Conservation (phyloP, 2,113 vertebrate species). For the Chaenogobius annularis region DNA sequence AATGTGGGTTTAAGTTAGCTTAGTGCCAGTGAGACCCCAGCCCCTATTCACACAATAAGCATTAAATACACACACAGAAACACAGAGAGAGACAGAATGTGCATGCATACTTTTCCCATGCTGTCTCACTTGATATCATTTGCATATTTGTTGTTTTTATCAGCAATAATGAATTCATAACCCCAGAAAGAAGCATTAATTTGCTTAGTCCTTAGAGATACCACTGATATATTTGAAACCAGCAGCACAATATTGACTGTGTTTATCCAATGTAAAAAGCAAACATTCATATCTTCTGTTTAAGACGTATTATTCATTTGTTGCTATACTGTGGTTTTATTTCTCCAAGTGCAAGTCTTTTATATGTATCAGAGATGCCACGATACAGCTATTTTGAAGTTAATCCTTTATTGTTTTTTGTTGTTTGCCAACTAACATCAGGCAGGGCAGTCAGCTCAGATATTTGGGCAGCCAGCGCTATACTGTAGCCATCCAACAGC, state of each 20-base stretch:
- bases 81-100: background rate
- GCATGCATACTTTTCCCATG: slow-evolving; percentile 4
- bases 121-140: slow-evolving; percentile 27
- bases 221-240: slow-evolving; percentile 27
- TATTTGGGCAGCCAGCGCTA: too few relatives aligned
- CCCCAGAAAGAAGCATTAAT: slow-evolving; percentile 20
- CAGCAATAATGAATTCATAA: slow-evolving; percentile 47
- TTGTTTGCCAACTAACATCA: too few relatives aligned
- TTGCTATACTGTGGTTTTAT: background rate
- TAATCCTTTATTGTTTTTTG: background rate
- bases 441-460: too few relatives aligned
- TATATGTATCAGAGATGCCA: background rate
- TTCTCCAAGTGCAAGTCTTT: background rate
- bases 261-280: slow-evolving; percentile 24
- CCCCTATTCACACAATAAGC: slow-evolving; percentile 1
- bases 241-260: slow-evolving; percentile 19
- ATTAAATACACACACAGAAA: background rate
- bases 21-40: background rate
- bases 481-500: too few relatives aligned
- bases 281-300: slow-evolving; percentile 4
- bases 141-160: slow-evolving; percentile 38
- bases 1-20: slow-evolving; percentile 34
- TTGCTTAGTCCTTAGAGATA: slow-evolving; percentile 38
- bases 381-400: background rate
- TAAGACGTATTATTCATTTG: slow-evolving; percentile 29